Base-by-base conservation (phyloP, 2,888 invertebrate genomes). In the Drosophila pseudotakahashii region DNA sequence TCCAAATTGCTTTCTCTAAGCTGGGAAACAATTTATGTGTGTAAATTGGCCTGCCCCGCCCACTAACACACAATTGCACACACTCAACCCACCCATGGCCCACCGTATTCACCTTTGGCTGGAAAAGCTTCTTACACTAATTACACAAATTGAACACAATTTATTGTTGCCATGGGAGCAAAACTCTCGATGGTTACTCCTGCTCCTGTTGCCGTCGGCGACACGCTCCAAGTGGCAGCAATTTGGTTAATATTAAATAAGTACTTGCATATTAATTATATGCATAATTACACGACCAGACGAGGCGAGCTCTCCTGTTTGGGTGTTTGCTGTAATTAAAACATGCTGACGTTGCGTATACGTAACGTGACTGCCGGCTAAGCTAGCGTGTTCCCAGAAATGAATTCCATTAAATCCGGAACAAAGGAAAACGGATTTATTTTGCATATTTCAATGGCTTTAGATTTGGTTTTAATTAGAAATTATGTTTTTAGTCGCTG, bases 111-210 rank as follows among this genome's bases (percentile, higher is more conserved):
- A 50, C 48, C 39, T 42, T 53, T 45, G 53, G 36, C 54, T 45
- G 39, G 45, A 34, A 50, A 37, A 71, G 79, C 76, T 79, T 61
- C 82, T 80, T 82, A 71, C 78, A 73, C 81, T 78, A 84, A 84
- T 84, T 84, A 74, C 76, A 67, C 75, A 78, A 86, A 88, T 82
- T 88, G 86, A 88, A 88, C 77, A 47, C 59, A 88, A 85, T 82
- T 80, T 82, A 77, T 80, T 79, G 61, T 69, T 67, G 69, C 54
- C 23, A 58, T 58, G 69, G 45, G 34, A 52, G 70, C 30, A 36
- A 13, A 47, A 45, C 44, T n/a, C 41, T 37, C 51, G 34, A 50
- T 53, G 26, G 51, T 52, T 51, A 47, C 26, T 45, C 51, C 62
- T 59, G 48, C 62, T 59, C 34, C 26, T 34, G 52, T 23, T 50